Evolutionary conservation across 1,140 invertebrate species (phyloP), one percentile per base, ranked within the genome.

Genomic region (Patella vulgata): DNA sequence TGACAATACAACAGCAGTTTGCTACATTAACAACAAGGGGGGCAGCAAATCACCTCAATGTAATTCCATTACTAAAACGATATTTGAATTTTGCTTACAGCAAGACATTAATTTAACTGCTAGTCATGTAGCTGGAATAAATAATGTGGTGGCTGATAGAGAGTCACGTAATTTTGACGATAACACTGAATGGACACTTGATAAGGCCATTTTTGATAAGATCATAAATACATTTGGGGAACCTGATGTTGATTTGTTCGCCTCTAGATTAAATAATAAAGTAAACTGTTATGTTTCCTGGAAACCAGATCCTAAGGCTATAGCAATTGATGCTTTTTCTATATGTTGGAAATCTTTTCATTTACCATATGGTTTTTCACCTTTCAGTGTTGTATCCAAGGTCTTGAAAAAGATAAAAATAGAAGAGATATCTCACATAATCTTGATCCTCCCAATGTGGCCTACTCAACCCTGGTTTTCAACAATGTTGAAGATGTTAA

Each of bases 191-290:
- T 68, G 69, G 61, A 47, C 40, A 6, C 42, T 68, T 21, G 28
- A 59, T 51, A 27, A 17, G 23, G 28, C 14, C 5, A 44, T 59
- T 12, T 63, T 59, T 62, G 5, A 59, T 3, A 31, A 47, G 12
- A 25, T 63, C 2, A n/a, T 19, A 17, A 36, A 47, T 21, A 2
- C 58, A 12, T 60, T 19, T 11, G 44, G 46, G 11, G 48, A 23
- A 14, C 19, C 33, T 19, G 44, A 59, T 30, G 46, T 69, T 46
- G 66, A 66, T 52, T 44, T 72, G 21, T 72, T 72, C 59, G 70
- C 66, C 12, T 66, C 66, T 5, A 55, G 63, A 36, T 9, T 62
- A 3, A 70, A 70, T 54, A 4, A 40, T 42, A 61, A 73, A 42
- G 9, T 66, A 8, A 12, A 42, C 11, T 19, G 1, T 1, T 72